Percentiles rank a stretch among this genome's conserved stretches.
Conservation (phyloP, 2,113 vertebrate genomes). For the Scomber scombrus region DNA sequence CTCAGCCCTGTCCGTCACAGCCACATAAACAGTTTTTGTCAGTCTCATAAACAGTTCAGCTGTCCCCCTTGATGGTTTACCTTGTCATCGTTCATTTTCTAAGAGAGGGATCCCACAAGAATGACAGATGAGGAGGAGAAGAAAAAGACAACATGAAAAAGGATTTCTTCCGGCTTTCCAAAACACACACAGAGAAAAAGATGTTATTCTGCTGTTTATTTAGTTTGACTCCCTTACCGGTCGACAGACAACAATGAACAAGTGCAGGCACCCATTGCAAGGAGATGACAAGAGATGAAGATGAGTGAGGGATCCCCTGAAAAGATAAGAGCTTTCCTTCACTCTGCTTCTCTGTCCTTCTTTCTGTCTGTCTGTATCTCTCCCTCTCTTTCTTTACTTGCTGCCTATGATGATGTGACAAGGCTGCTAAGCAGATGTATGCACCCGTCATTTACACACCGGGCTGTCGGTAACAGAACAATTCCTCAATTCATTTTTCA, state of each 20-base stretch:
- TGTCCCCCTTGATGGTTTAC: constrained; percentile 64
- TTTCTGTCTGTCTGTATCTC: constrained; percentile 42
- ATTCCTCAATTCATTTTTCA: constrained; percentile 87
- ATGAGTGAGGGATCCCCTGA: constrained; percentile 69
- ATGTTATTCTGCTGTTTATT: constrained; percentile 74
- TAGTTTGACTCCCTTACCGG: constrained; percentile 68
- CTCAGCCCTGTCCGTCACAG: constrained; percentile 65
- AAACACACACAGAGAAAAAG: constrained; percentile 60
- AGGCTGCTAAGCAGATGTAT: constrained; percentile 71
- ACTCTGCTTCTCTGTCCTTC: constrained; percentile 38
- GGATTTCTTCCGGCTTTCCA: constrained; percentile 63
- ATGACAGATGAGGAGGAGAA: constrained; percentile 70
- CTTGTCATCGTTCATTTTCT: constrained; percentile 77
- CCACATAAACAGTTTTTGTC: constrained; percentile 70
- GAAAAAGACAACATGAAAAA: constrained; percentile 73
- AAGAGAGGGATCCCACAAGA: constrained; percentile 67
- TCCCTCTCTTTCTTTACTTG: constrained; percentile 29
- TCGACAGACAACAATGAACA: constrained; percentile 74
- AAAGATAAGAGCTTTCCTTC: constrained; percentile 63
- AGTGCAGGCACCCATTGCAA: constrained; percentile 70
- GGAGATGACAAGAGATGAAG: constrained; percentile 79
- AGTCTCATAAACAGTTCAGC: constrained; percentile 74
- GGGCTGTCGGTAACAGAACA: constrained; percentile 77
- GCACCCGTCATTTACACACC: constrained; percentile 70
- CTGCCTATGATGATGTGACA: constrained; percentile 73